Conservation (phyloP, 2,797 vertebrate genomes). For the Ceryle rudis region DNA sequence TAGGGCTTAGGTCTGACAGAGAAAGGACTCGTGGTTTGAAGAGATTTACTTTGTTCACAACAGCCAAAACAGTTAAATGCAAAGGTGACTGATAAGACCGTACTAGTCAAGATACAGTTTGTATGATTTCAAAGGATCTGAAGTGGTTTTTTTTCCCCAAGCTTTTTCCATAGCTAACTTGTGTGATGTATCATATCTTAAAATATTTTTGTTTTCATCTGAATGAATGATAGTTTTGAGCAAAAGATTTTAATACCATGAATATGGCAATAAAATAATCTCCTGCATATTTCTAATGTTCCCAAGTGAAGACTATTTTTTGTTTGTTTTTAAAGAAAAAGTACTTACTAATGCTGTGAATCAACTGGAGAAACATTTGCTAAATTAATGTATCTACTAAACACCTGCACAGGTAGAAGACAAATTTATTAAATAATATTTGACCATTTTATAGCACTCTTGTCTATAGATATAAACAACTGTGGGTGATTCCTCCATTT, state of each 20-base stretch:
- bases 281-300: neutral
- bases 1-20: constrained; percentile 25
- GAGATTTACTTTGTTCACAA: neutral
- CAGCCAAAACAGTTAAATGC: neutral
- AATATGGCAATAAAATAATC: neutral
- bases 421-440: neutral
- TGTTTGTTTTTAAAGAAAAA: neutral
- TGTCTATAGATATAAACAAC: neutral
- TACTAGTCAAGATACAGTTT: neutral
- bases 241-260: neutral
- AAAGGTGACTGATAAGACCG: neutral
- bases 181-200: neutral
- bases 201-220: neutral
- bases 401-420: neutral
- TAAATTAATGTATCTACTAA: neutral
- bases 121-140: neutral
- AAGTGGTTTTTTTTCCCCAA: neutral
- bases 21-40: constrained; percentile 8
- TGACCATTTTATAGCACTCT: neutral
- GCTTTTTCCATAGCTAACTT: neutral
- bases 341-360: neutral
- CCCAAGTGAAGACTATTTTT: neutral
- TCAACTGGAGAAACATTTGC: neutral
- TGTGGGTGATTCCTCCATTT: neutral
- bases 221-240: neutral